phyloP scores from a whole-genome alignment of 2,888 invertebrate genomes.

The Tachina lurida region DNA sequence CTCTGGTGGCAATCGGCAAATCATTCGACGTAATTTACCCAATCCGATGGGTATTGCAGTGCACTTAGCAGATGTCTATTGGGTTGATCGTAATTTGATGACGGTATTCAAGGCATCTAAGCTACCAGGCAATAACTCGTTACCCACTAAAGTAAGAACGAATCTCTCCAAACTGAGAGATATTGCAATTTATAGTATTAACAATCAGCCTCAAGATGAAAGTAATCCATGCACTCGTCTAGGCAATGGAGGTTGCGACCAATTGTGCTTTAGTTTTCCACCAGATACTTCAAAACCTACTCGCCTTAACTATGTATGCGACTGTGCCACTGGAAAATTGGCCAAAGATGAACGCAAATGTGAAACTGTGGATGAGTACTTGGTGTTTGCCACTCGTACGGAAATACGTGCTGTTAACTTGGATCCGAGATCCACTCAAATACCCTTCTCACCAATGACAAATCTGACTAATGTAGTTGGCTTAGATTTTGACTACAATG shows the following conservation, averaged over 20 bases:
- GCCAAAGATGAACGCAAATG: conserved; percentile 88
- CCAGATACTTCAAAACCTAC: conserved; percentile 84
- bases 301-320: conserved; percentile 88
- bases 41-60: conserved; percentile 97
- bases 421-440: conserved; percentile 90
- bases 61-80: conserved; percentile 92
- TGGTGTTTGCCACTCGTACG: conserved; percentile 96
- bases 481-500: conserved; percentile 96
- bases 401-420: conserved; percentile 96
- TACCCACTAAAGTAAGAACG: conserved; percentile 89
- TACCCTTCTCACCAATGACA: conserved; percentile 92
- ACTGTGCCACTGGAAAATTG: conserved; percentile 95
- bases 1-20: conserved; percentile 90
- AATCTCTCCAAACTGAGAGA: conserved; percentile 94
- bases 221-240: conserved; percentile 90
- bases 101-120: conserved; percentile 92
- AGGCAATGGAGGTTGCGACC: conserved; percentile 94
- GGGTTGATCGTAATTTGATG: conserved; percentile 96
- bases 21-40: conserved; percentile 93
- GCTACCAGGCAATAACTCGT: conserved; percentile 87
- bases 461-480: conserved; percentile 97
- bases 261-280: conserved; percentile 97
- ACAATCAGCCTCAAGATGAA: conserved; percentile 93
- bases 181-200: conserved; percentile 94
- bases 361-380: conserved; percentile 92